Conservation (phyloP, 1,140 invertebrate species). For the Halictus rubicundus region DNA sequence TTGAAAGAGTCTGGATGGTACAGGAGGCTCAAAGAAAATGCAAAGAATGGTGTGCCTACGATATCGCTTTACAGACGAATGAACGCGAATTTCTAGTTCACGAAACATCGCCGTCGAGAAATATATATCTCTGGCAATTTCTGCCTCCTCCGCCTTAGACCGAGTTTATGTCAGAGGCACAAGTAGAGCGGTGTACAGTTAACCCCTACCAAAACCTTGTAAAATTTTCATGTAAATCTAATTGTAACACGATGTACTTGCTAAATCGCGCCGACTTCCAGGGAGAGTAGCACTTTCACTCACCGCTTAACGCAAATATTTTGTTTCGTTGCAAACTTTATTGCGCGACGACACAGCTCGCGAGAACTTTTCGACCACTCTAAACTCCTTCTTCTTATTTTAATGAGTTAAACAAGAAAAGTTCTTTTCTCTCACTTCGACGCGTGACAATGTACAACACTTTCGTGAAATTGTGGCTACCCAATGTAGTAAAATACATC, state of each 20-base stretch:
- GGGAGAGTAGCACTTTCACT: neutral
- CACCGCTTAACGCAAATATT: neutral
- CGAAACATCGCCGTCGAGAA: conserved; percentile 44
- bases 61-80: conserved; percentile 58
- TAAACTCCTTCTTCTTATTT: too few species aligned
- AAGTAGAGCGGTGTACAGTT: neutral
- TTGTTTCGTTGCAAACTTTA: neutral
- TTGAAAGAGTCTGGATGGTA: conserved; percentile 5
- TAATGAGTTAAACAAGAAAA: too few species aligned
- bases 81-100: conserved; percentile 60
- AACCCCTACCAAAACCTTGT: conserved; percentile 25
- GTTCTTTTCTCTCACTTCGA: too few species aligned
- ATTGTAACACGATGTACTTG: neutral
- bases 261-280: neutral
- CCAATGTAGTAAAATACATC: too few species aligned
- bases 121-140: conserved; percentile 36
- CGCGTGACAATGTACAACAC: too few species aligned
- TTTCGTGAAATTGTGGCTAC: too few species aligned
- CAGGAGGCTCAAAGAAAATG: conserved; percentile 1
- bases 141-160: conserved; percentile 3
- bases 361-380: too few species aligned
- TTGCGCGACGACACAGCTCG: too few species aligned
- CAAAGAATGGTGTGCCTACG: conserved; percentile 27
- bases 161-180: conserved; percentile 33
- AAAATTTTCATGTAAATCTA: conserved; percentile 19